phyloP scores from a whole-genome alignment of 1,140 invertebrate species.

The Heliconius hermathena region DNA sequence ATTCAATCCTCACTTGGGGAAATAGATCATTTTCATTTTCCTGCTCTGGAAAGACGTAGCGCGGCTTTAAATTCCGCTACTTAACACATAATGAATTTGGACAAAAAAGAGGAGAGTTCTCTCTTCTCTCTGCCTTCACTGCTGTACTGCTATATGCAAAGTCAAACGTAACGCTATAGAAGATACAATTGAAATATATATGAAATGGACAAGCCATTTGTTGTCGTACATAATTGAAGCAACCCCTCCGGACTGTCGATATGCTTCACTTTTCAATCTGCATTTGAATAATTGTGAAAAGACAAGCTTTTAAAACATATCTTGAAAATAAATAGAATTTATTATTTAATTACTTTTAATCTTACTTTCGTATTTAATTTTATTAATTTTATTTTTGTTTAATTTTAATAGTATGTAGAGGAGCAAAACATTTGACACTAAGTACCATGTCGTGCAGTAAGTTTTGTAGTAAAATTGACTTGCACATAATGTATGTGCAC shows the following conservation, averaged over 20 bases:
- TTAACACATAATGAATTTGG: too few species aligned
- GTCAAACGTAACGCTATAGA: conserved; percentile 1
- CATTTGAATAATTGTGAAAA: conserved; percentile 18
- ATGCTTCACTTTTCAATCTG: conserved; percentile 39
- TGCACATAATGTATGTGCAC: background rate
- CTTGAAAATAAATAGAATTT: background rate
- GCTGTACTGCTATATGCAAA: too few species aligned
- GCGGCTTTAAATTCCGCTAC: too few species aligned
- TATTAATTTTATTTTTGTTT: too few species aligned
- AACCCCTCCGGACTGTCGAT: conserved; percentile 31
- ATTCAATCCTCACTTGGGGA: too few species aligned
- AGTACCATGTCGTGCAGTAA: background rate
- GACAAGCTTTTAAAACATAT: background rate
- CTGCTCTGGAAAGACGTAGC: too few species aligned
- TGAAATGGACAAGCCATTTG: conserved; percentile 38
- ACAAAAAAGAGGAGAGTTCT: too few species aligned
- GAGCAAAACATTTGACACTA: background rate
- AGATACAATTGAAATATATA: conserved; percentile 26
- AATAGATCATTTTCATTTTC: too few species aligned
- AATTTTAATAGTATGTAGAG: background rate
- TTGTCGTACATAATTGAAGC: conserved; percentile 37
- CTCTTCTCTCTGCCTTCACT: too few species aligned
- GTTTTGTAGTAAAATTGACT: too few species aligned
- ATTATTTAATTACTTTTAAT: background rate
- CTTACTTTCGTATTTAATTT: background rate